Evolutionary conservation across 2,888 invertebrate species (phyloP).

Genomic region (Philereme vetulata): DNA sequence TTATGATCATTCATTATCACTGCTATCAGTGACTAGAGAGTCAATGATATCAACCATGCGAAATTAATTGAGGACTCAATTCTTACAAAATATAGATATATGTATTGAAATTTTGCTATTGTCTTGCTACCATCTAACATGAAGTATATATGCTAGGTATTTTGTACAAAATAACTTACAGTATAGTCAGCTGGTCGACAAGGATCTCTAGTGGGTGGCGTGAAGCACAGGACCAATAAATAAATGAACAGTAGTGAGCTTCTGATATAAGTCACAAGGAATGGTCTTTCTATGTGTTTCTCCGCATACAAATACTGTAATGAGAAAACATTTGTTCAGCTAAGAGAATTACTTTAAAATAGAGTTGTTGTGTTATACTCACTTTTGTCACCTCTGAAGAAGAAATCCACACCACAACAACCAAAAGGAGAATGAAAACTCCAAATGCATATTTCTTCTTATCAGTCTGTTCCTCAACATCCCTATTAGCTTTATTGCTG

Average conservation of each 20-base stretch:
- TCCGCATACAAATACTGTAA: constrained; percentile 93
- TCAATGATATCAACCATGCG: too few species aligned
- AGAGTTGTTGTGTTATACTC: constrained; percentile 42
- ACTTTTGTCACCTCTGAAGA: constrained; percentile 98
- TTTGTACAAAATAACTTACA: constrained; percentile 71
- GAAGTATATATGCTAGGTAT: too few species aligned
- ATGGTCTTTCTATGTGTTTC: constrained; percentile 95
- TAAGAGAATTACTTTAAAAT: background rate
- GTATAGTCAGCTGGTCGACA: constrained; percentile 90
- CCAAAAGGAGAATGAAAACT: constrained; percentile 92
- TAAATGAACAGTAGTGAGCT: constrained; percentile 97
- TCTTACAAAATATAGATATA: too few species aligned
- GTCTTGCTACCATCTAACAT: too few species aligned
- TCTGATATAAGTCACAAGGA: constrained; percentile 97
- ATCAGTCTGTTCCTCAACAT: constrained; percentile 65
- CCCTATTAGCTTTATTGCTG: constrained; percentile 69
- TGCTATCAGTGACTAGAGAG: too few species aligned
- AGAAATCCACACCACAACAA: constrained; percentile 97
- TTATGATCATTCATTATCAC: too few species aligned
- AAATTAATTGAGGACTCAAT: too few species aligned
- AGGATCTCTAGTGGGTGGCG: constrained; percentile 95
- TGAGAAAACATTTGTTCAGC: constrained; percentile 39
- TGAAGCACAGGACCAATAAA: constrained; percentile 93
- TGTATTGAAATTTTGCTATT: too few species aligned
- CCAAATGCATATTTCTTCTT: constrained; percentile 89